Percentiles rank a stretch among this genome's conserved stretches.
Evolutionary conservation across 2,113 vertebrate genomes (phyloP).

Genomic region (Irena cyanogastra): DNA sequence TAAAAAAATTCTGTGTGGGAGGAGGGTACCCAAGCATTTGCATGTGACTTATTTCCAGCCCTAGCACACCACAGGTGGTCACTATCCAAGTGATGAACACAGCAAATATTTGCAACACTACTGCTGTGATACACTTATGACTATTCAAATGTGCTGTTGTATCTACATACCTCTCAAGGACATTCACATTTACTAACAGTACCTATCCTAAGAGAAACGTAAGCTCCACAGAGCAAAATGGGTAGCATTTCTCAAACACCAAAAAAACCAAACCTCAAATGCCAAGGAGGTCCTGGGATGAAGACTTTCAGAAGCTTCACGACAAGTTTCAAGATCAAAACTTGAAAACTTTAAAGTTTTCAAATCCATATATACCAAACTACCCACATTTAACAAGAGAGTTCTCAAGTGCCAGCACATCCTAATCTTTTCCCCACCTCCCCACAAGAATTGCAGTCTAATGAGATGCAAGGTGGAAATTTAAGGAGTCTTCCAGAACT

Average conservation of each 20-base stretch:
- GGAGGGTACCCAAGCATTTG: not conserved
- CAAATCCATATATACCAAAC: not conserved
- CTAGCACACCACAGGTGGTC: not conserved
- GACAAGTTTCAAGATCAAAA: not conserved
- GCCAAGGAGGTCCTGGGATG: not conserved
- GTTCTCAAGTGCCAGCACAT: not conserved
- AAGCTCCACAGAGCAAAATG: not conserved
- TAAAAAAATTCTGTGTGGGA: not conserved
- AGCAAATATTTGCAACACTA: not conserved
- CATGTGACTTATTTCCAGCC: not conserved
- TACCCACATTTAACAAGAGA: not conserved
- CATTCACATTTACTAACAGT: not conserved
- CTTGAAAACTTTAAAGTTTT: not conserved
- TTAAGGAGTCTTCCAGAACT: not conserved
- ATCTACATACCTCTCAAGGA: not conserved
- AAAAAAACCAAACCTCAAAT: not conserved
- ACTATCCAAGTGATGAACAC: not conserved
- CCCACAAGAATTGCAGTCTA: not conserved
- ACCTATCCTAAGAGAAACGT: not conserved
- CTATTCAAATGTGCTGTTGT: not conserved
- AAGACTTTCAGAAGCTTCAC: not conserved
- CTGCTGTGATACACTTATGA: not conserved
- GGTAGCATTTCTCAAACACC: not conserved
- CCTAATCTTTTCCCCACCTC: not conserved
- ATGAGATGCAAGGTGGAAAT: not conserved